Evolutionary conservation across 2,797 vertebrate genomes (phyloP), one percentile per base, ranked within the genome.

Genomic region (Erithacus rubecula): DNA sequence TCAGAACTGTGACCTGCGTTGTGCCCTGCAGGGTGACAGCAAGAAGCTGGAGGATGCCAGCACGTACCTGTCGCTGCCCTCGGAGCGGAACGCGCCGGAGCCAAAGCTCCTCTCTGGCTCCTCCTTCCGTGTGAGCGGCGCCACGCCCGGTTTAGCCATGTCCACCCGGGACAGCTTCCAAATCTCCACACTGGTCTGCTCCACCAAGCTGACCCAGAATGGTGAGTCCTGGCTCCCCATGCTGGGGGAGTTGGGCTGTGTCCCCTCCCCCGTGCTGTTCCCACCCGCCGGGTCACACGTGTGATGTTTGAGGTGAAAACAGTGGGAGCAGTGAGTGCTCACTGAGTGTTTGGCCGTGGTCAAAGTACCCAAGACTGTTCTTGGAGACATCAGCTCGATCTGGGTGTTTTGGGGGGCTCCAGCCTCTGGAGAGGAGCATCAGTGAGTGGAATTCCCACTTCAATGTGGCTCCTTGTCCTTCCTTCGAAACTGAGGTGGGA

Each of bases 171-270:
- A 97, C 94, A 96, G 68, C 93, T 97, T 97, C 88, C 96, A 96
- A 7, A 97, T 97, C 90, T 93, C 94, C 3, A 97, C 95, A 0
- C 94, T 97, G 0, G 15, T 96, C 91, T 97, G 97, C 87, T 97
- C 97, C 74, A 97, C 96, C 2, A 97, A 97, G 76, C 93, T 97
- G 83, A 97, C 97, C 8, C 97, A 97, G 95, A 97, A 97, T 0
- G 94, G 97, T 97, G 88, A 91, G 90, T 70, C 6, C 44, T 13
- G 56, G 11, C 1, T 36, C 9, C 43, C 32, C 34, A 0, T 0
- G 3, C 29, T 0, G 2, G 44, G 27, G n/a, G 5, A 29, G 44
- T 0, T 5, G 12, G 41, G 70, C 47, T 43, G 70, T 43, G 63
- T 68, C 49, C 49, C 41, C 43, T 69, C 14, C 27, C 63, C 0